Conservation (phyloP, 2,888 invertebrate species). For the Oscheius sp. region DNA sequence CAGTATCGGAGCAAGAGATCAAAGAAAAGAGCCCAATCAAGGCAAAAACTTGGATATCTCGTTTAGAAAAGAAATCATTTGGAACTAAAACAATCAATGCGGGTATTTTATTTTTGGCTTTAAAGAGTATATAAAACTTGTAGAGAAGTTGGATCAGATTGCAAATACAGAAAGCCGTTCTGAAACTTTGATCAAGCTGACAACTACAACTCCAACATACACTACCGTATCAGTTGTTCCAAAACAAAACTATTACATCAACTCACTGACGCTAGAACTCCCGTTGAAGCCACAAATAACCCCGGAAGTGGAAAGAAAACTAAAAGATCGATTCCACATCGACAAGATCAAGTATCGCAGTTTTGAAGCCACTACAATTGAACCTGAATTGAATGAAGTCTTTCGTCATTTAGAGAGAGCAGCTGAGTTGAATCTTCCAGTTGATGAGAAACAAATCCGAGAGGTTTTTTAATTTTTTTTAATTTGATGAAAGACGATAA, state of each 20-base stretch:
- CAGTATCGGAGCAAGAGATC: not conserved
- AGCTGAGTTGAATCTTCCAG: slow-evolving; percentile 35
- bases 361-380: slow-evolving; percentile 8
- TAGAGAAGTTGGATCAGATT: not conserved
- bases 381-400: slow-evolving; percentile 31
- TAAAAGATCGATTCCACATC: slow-evolving; percentile 1
- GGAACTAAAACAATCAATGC: not conserved
- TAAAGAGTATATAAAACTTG: not conserved
- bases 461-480: slow-evolving; percentile 4
- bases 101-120: not conserved
- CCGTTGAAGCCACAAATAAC: slow-evolving; percentile 17
- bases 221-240: no score
- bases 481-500: not conserved
- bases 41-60: slow-evolving; percentile 2
- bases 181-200: not conserved
- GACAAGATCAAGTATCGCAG: slow-evolving; percentile 10
- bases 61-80: not conserved
- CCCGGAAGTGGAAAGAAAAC: slow-evolving; percentile 18
- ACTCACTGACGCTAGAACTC: slow-evolving; percentile 19
- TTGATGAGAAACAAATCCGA: slow-evolving; percentile 44
- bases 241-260: slow-evolving; percentile 29
- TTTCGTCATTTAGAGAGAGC: slow-evolving; percentile 37
- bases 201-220: no score
- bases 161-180: not conserved
- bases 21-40: not conserved